These are phyloP conservation scores for Pristionchus arcanus DNA, from an alignment of 2,888 invertebrate species.

Conservation along the genomic window DNA sequence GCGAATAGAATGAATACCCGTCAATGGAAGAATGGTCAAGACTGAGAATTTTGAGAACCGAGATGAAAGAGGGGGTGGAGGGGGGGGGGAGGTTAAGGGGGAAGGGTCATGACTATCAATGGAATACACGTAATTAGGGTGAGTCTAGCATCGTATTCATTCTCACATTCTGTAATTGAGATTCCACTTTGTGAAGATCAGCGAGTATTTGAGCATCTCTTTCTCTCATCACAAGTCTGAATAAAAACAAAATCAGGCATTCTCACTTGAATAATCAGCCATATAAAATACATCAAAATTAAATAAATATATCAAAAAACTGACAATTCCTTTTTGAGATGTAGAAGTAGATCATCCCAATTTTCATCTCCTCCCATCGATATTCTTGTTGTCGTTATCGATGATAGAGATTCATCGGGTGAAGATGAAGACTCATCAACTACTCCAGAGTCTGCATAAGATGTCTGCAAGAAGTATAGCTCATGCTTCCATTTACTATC, in stretches of 20 bases:
- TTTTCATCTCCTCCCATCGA: conserved; percentile 53
- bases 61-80: neutral
- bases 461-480: conserved; percentile 14
- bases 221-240: conserved; percentile 65
- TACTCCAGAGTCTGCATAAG: conserved; percentile 52
- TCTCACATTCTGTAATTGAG: conserved; percentile 67
- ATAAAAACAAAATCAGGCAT: neutral
- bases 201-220: conserved; percentile 76
- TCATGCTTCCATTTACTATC: too few relatives aligned
- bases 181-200: conserved; percentile 73
- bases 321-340: conserved; percentile 76
- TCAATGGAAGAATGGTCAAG: conserved; percentile 2
- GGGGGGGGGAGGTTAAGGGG: neutral
- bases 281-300: neutral
- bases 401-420: conserved; percentile 53
- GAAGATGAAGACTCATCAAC: conserved; percentile 42
- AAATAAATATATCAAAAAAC: neutral
- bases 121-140: conserved; percentile 27
- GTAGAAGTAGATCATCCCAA: conserved; percentile 75
- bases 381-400: neutral
- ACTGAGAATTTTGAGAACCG: conserved; percentile 35
- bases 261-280: too few relatives aligned
- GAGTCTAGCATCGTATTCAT: conserved; percentile 45
- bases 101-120: neutral
- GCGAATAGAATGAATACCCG: conserved; percentile 15